These are phyloP conservation scores for Cheirogaleus medius DNA, from an alignment of 2,113 vertebrate species.

Conservation along the genomic window DNA sequence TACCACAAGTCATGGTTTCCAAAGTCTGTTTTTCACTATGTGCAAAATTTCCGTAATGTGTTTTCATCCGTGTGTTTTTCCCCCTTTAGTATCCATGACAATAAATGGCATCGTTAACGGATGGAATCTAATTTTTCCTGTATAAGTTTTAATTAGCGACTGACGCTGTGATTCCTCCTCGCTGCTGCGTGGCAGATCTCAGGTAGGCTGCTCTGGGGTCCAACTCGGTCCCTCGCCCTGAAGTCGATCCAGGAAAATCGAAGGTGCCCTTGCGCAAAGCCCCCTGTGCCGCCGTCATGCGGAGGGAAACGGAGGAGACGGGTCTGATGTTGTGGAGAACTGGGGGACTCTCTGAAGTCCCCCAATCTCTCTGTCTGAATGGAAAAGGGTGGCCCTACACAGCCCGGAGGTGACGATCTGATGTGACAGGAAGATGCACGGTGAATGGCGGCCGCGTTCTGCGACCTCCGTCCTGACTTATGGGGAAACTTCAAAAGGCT, in stretches of 20 bases:
- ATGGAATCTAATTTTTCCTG: conserved; percentile 40
- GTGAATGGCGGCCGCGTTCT: fast-evolving
- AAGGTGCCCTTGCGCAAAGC: not conserved
- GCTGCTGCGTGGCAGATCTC: no score
- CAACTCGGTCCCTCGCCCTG: fast-evolving
- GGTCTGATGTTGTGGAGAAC: no score
- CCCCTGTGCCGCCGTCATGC: fast-evolving
- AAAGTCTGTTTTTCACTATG: not conserved
- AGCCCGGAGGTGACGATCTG: fast-evolving
- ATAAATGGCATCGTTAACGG: conserved; percentile 47
- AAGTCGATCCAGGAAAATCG: not conserved
- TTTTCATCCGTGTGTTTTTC: not conserved
- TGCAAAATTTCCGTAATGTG: not conserved
- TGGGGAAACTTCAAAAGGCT: no score
- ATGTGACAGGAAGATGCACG: fast-evolving
- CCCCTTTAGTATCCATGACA: conserved; percentile 36
- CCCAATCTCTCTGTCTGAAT: not conserved
- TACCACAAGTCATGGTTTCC: not conserved
- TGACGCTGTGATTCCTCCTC: not conserved
- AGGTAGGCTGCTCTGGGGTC: not conserved
- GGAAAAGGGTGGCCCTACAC: fast-evolving
- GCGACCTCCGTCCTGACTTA: fast-evolving
- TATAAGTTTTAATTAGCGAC: conserved; percentile 55
- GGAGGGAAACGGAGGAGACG: not conserved
- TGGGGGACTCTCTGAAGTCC: fast-evolving